These are phyloP conservation scores for Daktulosphaira vitifoliae DNA, from an alignment of 1,140 invertebrate genomes.

Conservation along the genomic window DNA sequence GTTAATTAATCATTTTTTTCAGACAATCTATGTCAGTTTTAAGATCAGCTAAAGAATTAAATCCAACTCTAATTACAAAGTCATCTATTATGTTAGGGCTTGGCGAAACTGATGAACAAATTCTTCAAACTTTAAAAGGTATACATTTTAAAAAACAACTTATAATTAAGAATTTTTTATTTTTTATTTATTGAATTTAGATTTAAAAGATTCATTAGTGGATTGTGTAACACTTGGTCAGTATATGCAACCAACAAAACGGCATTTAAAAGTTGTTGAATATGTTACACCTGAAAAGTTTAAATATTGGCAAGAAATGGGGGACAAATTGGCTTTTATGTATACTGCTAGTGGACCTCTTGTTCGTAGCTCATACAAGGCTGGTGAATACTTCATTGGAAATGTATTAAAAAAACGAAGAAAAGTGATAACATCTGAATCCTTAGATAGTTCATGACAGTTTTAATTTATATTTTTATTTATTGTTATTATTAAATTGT, in stretches of 20 bases:
- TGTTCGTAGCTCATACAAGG: constrained; percentile 94
- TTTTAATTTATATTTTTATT: neutral
- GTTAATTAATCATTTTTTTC: too few relatives aligned
- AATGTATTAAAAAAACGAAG: constrained; percentile 54
- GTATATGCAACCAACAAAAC: constrained; percentile 98
- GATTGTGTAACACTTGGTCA: constrained; percentile 96
- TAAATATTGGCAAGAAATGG: constrained; percentile 78
- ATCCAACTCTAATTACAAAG: constrained; percentile 84
- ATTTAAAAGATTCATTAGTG: constrained; percentile 68
- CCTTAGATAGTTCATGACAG: neutral
- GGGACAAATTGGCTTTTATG: constrained; percentile 81
- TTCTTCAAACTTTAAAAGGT: constrained; percentile 76
- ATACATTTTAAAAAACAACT: constrained; percentile 28
- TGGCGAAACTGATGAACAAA: constrained; percentile 87
- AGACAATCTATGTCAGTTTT: constrained; percentile 81
- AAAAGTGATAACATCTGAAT: neutral
- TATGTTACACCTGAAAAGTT: constrained; percentile 96
- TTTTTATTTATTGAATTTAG: constrained; percentile 43
- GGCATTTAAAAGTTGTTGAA: constrained; percentile 88
- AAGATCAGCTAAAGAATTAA: constrained; percentile 66
- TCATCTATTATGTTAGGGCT: constrained; percentile 98
- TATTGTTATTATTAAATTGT: neutral
- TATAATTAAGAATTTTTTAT: neutral
- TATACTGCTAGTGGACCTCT: constrained; percentile 97
- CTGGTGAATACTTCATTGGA: constrained; percentile 84